Conservation (phyloP, 2,797 vertebrate species). For the Euphonia xanthogaster region DNA sequence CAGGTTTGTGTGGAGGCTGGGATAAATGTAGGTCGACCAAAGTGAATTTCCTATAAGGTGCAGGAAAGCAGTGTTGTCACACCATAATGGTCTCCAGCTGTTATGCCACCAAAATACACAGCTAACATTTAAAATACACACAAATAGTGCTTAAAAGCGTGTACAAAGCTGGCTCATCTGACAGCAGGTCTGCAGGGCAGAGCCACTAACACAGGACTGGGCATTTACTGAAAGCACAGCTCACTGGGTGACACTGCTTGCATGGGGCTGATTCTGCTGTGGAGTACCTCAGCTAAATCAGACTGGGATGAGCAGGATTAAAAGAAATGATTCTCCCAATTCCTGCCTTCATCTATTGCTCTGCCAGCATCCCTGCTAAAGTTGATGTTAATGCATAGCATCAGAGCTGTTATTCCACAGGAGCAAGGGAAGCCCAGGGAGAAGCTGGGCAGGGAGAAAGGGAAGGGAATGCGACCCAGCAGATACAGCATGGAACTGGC, state of each 20-base stretch:
- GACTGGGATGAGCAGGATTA: background rate
- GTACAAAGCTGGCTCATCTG: background rate
- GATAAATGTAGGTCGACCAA: conserved; percentile 16
- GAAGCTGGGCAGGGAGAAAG: background rate
- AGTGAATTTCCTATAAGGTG: background rate
- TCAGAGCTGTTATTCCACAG: background rate
- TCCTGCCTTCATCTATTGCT: background rate
- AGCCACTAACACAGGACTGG: background rate
- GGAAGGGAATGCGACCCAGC: background rate
- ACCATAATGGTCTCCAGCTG: conserved; percentile 41
- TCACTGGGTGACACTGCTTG: background rate
- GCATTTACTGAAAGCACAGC: background rate
- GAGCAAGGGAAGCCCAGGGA: background rate
- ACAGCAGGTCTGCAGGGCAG: background rate
- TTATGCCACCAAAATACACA: conserved; percentile 1
- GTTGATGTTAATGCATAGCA: background rate
- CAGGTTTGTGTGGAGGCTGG: background rate
- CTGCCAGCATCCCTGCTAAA: background rate
- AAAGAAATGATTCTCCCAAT: background rate
- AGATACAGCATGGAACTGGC: background rate
- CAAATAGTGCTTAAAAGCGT: background rate
- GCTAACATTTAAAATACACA: conserved; percentile 19
- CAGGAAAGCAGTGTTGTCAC: background rate
- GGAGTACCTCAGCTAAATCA: background rate
- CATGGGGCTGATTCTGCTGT: background rate